phyloP scores from a whole-genome alignment of 1,140 invertebrate species.

The Mya arenaria region DNA sequence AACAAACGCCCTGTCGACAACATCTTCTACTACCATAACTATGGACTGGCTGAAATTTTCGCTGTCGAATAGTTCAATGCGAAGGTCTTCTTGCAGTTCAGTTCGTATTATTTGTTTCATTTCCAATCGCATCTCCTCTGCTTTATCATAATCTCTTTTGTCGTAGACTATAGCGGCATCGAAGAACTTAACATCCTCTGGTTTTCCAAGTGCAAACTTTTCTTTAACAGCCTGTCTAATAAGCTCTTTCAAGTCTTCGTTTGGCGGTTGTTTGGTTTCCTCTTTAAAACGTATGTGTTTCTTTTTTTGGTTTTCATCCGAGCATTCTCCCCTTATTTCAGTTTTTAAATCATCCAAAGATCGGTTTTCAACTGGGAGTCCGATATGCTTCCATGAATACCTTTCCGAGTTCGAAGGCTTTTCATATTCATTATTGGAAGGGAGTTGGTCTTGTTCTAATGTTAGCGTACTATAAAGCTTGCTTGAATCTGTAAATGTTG shows the following conservation, averaged over 20 bases:
- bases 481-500: no score
- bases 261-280: neutral
- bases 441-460: no score
- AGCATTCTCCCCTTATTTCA: neutral
- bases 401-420: no score
- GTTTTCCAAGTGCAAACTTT: neutral
- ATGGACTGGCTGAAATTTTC: constrained; percentile 23
- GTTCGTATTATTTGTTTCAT: neutral
- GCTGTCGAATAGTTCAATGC: constrained; percentile 45
- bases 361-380: no score
- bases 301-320: neutral
- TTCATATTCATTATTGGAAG: no score
- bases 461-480: no score
- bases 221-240: neutral
- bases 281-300: neutral
- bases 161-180: constrained; percentile 46
- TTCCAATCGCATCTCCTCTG: neutral
- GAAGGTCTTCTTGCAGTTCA: neutral
- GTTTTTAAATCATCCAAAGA: no score
- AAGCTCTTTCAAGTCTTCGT: neutral
- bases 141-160: constrained; percentile 22
- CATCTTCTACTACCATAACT: constrained; percentile 29
- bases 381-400: no score
- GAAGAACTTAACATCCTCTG: constrained; percentile 5
- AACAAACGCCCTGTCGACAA: constrained; percentile 13